Evolutionary conservation across 2,113 vertebrate species (phyloP).

Genomic region (Taxidea taxus): DNA sequence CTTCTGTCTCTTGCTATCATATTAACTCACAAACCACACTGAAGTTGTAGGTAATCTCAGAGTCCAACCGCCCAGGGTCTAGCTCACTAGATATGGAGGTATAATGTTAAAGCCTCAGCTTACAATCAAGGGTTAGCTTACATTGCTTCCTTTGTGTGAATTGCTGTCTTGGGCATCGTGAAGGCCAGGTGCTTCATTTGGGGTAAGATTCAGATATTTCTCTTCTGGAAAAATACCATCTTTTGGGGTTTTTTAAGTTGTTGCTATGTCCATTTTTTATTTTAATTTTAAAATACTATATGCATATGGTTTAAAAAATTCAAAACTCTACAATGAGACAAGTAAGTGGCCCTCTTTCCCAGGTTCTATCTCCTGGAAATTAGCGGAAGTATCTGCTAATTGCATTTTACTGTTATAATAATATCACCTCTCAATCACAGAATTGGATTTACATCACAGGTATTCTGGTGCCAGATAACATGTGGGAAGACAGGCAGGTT

Average conservation of each 20-base stretch:
- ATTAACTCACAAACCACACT: background rate
- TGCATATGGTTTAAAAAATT: background rate
- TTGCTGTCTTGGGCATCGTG: background rate
- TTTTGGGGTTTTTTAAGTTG: background rate
- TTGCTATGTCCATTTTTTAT: background rate
- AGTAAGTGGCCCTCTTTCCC: background rate
- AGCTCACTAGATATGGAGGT: background rate
- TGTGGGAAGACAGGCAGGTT: background rate
- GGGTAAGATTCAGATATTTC: background rate
- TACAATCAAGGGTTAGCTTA: background rate
- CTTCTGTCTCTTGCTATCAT: background rate
- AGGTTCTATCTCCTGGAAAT: background rate
- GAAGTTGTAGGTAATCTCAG: background rate
- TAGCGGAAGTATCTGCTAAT: background rate
- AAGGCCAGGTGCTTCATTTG: background rate
- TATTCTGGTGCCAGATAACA: background rate
- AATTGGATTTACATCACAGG: background rate
- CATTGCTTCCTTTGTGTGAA: background rate
- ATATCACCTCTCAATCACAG: background rate
- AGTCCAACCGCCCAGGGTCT: background rate
- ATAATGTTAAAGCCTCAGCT: background rate
- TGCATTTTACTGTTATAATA: background rate
- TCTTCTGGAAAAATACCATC: background rate
- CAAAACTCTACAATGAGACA: background rate
- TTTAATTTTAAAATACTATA: background rate